Evolutionary conservation across 2,113 vertebrate species (phyloP).

Genomic region (Calidris pugnax): DNA sequence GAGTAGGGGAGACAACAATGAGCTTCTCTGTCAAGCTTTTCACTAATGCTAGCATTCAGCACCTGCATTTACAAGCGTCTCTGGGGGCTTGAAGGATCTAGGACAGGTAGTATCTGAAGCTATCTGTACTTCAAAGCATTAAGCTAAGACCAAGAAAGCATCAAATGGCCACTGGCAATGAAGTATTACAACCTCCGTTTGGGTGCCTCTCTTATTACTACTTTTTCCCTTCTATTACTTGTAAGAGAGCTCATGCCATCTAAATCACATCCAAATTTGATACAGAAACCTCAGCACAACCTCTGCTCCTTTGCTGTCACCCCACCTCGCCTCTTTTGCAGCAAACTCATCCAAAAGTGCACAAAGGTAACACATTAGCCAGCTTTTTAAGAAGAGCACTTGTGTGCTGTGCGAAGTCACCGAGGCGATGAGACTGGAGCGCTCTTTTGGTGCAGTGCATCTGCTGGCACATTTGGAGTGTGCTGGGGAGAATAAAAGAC

Average conservation of each 20-base stretch:
- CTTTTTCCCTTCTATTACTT: background rate
- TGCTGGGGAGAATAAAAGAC: background rate
- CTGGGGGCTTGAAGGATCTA: background rate
- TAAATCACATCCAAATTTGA: background rate
- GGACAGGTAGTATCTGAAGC: background rate
- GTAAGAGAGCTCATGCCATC: background rate
- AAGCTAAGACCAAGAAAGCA: background rate
- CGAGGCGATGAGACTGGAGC: background rate
- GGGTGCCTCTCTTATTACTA: background rate
- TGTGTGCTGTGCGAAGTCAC: background rate
- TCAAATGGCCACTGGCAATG: background rate
- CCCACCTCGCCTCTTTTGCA: background rate
- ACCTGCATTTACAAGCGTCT: background rate
- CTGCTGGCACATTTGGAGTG: background rate
- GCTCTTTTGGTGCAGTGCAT: slow-evolving; percentile 16
- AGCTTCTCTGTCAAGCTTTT: background rate
- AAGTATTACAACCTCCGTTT: background rate
- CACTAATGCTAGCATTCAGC: background rate
- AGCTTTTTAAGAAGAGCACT: background rate
- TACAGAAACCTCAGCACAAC: background rate
- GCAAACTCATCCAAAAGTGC: background rate
- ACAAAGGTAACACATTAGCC: background rate
- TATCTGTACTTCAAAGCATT: background rate
- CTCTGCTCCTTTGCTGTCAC: background rate
- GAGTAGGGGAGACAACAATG: background rate